Base-by-base conservation (phyloP, 2,113 vertebrate genomes). In the Meriones unguiculatus region DNA sequence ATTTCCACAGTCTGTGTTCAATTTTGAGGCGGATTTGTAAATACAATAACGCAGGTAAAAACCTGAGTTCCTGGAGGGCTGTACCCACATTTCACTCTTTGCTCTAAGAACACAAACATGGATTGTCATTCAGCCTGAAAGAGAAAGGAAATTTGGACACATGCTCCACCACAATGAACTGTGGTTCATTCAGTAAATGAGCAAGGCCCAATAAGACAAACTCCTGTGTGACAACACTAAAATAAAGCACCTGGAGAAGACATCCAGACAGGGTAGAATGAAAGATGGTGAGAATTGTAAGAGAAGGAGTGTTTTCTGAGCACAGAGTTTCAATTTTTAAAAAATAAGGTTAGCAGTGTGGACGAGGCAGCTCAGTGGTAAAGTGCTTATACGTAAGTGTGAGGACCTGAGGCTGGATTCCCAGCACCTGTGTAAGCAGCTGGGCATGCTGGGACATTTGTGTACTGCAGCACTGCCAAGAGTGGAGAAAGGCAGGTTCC, bases 281-380 rank as follows among this genome's bases (percentile, higher is more conserved):
- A 57, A 5, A 17, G 14, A 7, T 18, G n/a, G 2, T 0, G 9
- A 7, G 20, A 7, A 0, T 30, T 15, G 12, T 0, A 4, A 12
- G 22, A 38, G 20, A 80, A 6, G 1, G 4, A 25, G 13, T 52
- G 18, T 22, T 32, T 62, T 38, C 52, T 9, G 15, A 20, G 82
- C 9, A 35, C 10, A 18, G 32, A 50, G 3, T 65, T 38, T n/a
- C 62, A 50, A 9, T 2, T 50, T 32, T 85, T 65, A 10, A 50
- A 86, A 32, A 50, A 50, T 50, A 50, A 50, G 25, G 41, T 50
- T 22, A 22, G 50, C 64, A 50, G 1, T 13, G n/a, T 5, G 24
- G 38, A 38, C 10, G 81, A 41, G 24, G 38, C 82, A 65, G 59
- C 62, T 30, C 59, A 11, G 15, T 67, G 62, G 41, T 30, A 46